Percentiles rank a stretch among this genome's conserved stretches.
phyloP scores from a whole-genome alignment of 1,140 invertebrate genomes.

The Bemisia tabaci region DNA sequence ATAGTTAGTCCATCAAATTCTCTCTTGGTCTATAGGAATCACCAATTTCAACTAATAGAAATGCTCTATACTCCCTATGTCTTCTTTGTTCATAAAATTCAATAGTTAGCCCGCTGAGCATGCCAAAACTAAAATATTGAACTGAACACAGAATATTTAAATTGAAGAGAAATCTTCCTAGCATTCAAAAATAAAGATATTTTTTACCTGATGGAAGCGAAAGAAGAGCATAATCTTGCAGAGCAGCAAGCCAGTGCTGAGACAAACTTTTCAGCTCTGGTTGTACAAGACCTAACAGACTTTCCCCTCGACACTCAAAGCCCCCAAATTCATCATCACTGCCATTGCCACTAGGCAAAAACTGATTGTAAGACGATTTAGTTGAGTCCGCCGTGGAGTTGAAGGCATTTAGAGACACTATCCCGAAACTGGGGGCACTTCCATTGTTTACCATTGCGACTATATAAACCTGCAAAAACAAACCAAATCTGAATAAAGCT shows the following conservation, averaged over 20 bases:
- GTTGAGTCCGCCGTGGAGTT: background rate
- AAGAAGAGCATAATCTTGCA: slow-evolving; percentile 88
- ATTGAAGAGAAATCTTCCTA: no score
- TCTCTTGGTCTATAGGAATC: no score
- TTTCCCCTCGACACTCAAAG: slow-evolving; percentile 60
- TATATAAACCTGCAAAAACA: slow-evolving; percentile 65
- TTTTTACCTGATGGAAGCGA: slow-evolving; percentile 76
- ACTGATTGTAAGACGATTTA: slow-evolving; percentile 19
- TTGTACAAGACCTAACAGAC: slow-evolving; percentile 78
- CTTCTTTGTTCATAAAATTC: no score
- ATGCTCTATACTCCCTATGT: no score
- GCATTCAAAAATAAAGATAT: no score
- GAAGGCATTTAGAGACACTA: slow-evolving; percentile 17
- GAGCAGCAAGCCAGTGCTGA: slow-evolving; percentile 84
- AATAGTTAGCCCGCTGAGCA: no score
- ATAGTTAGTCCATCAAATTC: no score
- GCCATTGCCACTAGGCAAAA: slow-evolving; percentile 22
- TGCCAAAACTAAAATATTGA: no score
- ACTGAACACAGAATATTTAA: no score
- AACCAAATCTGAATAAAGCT: no score
- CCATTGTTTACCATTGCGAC: slow-evolving; percentile 78
- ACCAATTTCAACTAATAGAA: no score
- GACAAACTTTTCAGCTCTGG: slow-evolving; percentile 83
- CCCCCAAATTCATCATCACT: slow-evolving; percentile 53
- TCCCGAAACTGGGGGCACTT: slow-evolving; percentile 43